A percentile compares a stretch with the other conserved stretches of the same genome.
Evolutionary conservation across 2,113 vertebrate species (phyloP).

Genomic region (Oostethus manadensis): DNA sequence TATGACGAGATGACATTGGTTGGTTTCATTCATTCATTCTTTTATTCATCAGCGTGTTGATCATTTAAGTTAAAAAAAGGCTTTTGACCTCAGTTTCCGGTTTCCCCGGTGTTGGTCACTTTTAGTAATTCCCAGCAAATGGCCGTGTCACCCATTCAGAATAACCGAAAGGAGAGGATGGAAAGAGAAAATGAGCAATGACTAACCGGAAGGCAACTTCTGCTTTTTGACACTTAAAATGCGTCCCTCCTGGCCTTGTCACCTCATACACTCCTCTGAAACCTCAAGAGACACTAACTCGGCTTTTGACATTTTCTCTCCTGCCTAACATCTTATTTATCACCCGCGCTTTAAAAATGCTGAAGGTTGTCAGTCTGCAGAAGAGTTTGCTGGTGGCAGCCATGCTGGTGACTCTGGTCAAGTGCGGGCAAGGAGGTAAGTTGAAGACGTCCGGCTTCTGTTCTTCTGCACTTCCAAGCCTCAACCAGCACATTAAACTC

Average conservation of each 20-base stretch:
- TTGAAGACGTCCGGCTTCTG: not conserved
- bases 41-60: too few species aligned
- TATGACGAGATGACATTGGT: too few species aligned
- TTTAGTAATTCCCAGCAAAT: slow-evolving; percentile 9
- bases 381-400: slow-evolving; percentile 16
- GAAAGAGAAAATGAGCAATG: slow-evolving; percentile 4
- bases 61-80: not conserved
- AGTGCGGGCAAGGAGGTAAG: slow-evolving; percentile 24
- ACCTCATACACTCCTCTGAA: slow-evolving; percentile 12
- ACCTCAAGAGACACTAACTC: not conserved
- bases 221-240: slow-evolving; percentile 40
- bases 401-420: slow-evolving; percentile 14
- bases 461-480: too few species aligned
- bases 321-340: not conserved
- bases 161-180: not conserved
- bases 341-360: slow-evolving; percentile 22
- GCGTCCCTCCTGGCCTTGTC: not conserved
- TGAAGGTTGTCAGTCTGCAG: slow-evolving; percentile 7
- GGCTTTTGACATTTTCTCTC: not conserved
- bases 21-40: not conserved
- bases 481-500: not conserved
- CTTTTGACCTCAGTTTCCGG: not conserved
- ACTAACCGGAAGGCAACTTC: slow-evolving; percentile 30
- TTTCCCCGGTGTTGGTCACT: not conserved
- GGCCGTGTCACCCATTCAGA: not conserved